Base-by-base conservation (phyloP, 2,888 invertebrate genomes). In the Deladenus siricidicola region DNA sequence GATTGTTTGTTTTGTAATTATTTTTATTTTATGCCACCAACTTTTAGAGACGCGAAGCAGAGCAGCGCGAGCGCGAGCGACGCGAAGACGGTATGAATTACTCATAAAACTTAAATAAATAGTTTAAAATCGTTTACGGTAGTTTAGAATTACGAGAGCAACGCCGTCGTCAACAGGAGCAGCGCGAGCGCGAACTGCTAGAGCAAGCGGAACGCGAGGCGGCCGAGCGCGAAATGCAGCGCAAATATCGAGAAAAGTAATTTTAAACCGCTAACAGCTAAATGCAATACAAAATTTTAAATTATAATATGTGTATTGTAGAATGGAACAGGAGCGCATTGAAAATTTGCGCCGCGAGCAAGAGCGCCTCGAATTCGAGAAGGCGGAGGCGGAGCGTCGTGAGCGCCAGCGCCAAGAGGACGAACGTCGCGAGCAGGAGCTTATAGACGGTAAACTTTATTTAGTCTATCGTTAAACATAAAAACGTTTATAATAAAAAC, bases 261-360 rank as follows among this genome's bases (percentile, higher is more conserved):
- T 29, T 34, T 14, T n/a, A n/a, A 8, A 53, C 19, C 21, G 34
- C 34, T 14, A 30, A 34, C 17, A 24, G 8, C 19, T 49, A 14
- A 49, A 49, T 49, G 4, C 10, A 24, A 24, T 14, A 1, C 17
- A 45, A 45, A 24, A 1, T 23, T 23, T 17, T 23, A n/a, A n/a
- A n/a, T n/a, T n/a, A n/a, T n/a, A n/a, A n/a, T n/a, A 48, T 2
- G 3, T 50, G 17, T 19, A 21, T n/a, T 60, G 2, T 44, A 50
- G 68, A 23, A 26, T 60, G 30, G 76, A 76, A 58, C 61, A 62
- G 6, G 75, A 76, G 30, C 64, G 75, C 23, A 52, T 76, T 24
- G 76, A 76, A 49, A 56, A 68, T 39, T 67, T 75, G 45, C 69
- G 76, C n/a, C 56, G 68, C 1, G 76, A 76, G 44, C 73, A 77